A percentile compares a stretch with the other conserved stretches of the same genome.
phyloP scores from a whole-genome alignment of 1,140 invertebrate genomes.

The Oppia nitens region DNA sequence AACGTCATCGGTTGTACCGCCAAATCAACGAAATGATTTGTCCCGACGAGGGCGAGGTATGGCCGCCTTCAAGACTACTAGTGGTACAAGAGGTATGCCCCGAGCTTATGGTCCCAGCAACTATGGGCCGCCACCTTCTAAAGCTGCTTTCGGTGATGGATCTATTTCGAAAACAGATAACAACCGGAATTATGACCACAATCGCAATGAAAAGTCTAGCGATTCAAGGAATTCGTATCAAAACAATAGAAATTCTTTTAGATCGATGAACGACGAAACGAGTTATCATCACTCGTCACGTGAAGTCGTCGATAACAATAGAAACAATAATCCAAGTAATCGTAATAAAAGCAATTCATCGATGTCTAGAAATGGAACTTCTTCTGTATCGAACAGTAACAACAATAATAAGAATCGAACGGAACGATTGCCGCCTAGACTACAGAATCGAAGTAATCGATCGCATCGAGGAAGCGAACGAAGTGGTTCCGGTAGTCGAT shows the following conservation, averaged over 20 bases:
- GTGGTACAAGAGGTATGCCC: slow-evolving; percentile 31
- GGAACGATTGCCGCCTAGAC: slow-evolving; percentile 19
- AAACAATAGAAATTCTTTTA: background rate
- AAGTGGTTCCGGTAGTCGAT: slow-evolving; percentile 12
- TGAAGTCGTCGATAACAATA: background rate
- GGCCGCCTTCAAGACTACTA: slow-evolving; percentile 23
- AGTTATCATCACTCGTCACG: background rate
- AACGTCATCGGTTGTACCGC: background rate
- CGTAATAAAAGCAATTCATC: background rate
- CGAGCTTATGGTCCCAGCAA: slow-evolving; percentile 35
- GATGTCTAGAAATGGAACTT: background rate
- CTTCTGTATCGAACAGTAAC: background rate
- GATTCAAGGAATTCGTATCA: slow-evolving; percentile 21
- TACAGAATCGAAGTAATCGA: slow-evolving; percentile 22
- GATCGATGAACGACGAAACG: background rate
- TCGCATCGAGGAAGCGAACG: slow-evolving; percentile 20
- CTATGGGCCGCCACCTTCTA: slow-evolving; percentile 53
- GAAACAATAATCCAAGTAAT: background rate
- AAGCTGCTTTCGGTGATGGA: slow-evolving; percentile 42
- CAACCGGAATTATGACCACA: slow-evolving; percentile 11
- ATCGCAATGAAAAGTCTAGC: slow-evolving; percentile 23
- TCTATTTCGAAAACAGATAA: background rate
- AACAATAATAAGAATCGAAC: background rate
- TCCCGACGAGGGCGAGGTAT: slow-evolving; percentile 46
- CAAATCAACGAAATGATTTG: slow-evolving; percentile 52